Percentiles rank a stretch among this genome's conserved stretches.
Evolutionary conservation across 2,797 vertebrate species (phyloP).

Genomic region (Micrastur ruficollis): DNA sequence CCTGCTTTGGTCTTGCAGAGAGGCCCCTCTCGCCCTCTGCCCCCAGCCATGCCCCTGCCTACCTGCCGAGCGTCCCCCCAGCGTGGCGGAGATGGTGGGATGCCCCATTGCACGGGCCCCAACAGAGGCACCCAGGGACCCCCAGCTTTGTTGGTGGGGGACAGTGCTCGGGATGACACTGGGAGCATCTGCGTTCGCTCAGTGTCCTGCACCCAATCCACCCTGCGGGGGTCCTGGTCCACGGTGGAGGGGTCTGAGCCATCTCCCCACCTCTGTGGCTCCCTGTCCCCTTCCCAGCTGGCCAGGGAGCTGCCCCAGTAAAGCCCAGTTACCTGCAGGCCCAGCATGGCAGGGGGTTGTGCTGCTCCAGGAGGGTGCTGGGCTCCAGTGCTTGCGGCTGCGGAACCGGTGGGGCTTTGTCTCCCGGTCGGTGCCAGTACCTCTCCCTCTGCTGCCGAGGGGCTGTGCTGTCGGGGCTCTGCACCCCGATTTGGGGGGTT

Average conservation of each 20-base stretch:
- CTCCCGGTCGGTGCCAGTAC: neutral
- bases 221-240: too few relatives aligned
- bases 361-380: neutral
- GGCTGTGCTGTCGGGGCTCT: accelerated
- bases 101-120: neutral
- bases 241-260: neutral
- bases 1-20: neutral
- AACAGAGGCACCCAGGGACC: neutral
- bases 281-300: neutral
- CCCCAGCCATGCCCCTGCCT: too few relatives aligned
- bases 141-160: accelerated
- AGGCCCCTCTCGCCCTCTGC: neutral
- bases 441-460: neutral
- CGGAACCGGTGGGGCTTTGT: neutral
- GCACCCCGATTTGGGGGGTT: neutral
- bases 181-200: neutral
- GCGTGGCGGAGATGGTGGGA: accelerated
- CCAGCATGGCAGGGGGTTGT: neutral
- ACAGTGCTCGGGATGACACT: accelerated
- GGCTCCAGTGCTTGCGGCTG: neutral
- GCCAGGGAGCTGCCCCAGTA: neutral
- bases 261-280: neutral
- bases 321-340: neutral
- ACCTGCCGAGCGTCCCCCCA: accelerated
- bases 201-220: accelerated